Evolutionary conservation across 2,113 vertebrate genomes (phyloP).

Genomic region (Isichthys henryi): DNA sequence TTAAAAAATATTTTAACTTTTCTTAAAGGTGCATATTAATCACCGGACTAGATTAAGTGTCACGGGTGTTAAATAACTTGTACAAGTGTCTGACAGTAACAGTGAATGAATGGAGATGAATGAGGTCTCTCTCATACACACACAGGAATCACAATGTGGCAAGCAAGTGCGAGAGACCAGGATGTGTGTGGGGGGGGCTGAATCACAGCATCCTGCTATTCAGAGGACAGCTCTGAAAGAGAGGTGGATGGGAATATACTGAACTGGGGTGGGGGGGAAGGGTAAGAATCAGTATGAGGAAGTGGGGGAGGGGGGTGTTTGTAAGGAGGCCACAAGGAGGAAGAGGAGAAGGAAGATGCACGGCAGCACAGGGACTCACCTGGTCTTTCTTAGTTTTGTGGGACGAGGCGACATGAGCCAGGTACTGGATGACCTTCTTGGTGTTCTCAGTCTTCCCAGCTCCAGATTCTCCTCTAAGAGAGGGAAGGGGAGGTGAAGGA

Average conservation of each 20-base stretch:
- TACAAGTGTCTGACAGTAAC: neutral
- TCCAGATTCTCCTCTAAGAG: constrained; percentile 87
- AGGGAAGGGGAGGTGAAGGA: neutral
- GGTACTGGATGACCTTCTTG: constrained; percentile 98
- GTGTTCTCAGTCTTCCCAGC: constrained; percentile 98
- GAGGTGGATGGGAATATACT: neutral
- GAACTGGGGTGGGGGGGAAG: neutral
- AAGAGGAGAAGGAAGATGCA: neutral
- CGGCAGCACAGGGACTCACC: constrained; percentile 57
- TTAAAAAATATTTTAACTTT: neutral
- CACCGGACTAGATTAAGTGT: neutral
- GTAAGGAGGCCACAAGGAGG: neutral
- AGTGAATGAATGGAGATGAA: neutral
- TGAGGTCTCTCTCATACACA: neutral
- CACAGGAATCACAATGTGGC: neutral
- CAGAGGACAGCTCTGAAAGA: neutral
- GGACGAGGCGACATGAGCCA: constrained; percentile 93
- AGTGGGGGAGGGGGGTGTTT: neutral
- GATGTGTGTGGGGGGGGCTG: neutral
- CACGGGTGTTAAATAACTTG: neutral
- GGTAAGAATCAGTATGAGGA: no score
- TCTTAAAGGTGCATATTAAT: neutral
- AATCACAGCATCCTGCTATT: neutral
- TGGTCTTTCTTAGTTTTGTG: constrained; percentile 98
- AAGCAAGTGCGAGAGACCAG: neutral